Percentiles rank a stretch among this genome's conserved stretches.
Evolutionary conservation across 2,113 vertebrate species (phyloP).

Genomic region (Vireo altiloquus): DNA sequence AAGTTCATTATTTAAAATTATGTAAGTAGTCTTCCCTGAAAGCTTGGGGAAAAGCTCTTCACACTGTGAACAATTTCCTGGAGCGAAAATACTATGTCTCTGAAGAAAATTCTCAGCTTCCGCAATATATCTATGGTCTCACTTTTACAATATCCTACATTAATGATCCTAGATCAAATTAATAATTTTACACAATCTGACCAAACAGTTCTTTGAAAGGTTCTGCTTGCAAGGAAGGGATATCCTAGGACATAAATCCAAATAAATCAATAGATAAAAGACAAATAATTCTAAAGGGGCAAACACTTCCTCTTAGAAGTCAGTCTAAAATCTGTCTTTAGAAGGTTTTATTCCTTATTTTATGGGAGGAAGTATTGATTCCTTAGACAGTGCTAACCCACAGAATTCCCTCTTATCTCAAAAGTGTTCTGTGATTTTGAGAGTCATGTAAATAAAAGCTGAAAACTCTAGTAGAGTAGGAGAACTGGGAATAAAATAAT

Average conservation of each 20-base stretch:
- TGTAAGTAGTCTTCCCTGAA: neutral
- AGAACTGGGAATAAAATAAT: neutral
- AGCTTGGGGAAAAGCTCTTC: neutral
- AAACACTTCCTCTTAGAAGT: neutral
- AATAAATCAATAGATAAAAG: neutral
- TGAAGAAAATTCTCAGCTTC: neutral
- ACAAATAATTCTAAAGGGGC: neutral
- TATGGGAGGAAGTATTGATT: neutral
- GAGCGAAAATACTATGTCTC: neutral
- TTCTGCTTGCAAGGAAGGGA: neutral
- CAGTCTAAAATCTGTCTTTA: neutral
- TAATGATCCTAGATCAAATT: neutral
- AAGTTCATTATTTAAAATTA: neutral
- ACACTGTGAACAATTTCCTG: neutral
- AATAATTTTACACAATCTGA: neutral
- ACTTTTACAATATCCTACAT: neutral
- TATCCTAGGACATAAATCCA: neutral
- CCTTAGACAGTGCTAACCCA: neutral
- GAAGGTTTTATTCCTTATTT: neutral
- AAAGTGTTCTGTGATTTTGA: neutral
- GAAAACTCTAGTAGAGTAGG: neutral
- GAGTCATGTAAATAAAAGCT: rapidly evolving
- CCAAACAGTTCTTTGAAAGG: neutral
- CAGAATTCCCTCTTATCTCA: neutral
- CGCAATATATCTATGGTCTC: neutral